A percentile compares a stretch with the other conserved stretches of the same genome.
Conservation (phyloP, 2,797 vertebrate genomes). For the Columba guinea region DNA sequence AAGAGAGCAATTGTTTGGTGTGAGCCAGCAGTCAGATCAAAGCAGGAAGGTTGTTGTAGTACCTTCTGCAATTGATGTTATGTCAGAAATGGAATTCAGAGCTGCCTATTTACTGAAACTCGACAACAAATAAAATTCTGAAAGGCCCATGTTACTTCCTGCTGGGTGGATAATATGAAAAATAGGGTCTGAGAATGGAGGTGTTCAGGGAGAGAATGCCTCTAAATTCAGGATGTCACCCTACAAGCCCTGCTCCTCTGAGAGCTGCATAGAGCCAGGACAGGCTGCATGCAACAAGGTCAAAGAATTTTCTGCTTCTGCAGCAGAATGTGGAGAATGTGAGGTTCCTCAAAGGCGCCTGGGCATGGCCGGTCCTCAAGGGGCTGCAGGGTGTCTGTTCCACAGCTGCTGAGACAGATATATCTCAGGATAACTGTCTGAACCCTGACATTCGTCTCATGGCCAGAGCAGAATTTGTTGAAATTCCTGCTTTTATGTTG, state of each 20-base stretch:
- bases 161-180: neutral
- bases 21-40: neutral
- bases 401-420: neutral
- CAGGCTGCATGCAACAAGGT: accelerated
- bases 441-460: neutral
- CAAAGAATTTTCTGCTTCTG: neutral
- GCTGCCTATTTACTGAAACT: neutral
- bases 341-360: neutral
- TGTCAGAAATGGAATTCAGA: neutral
- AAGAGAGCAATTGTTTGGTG: accelerated
- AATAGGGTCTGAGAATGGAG: neutral
- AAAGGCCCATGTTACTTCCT: neutral
- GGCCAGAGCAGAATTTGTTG: neutral
- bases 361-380: neutral
- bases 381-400: neutral
- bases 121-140: neutral
- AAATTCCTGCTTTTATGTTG: neutral
- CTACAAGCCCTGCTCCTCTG: neutral
- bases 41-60: neutral
- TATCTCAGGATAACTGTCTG: neutral
- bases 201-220: neutral
- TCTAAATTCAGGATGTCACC: neutral
- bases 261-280: neutral
- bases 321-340: neutral
- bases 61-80: neutral